These are phyloP conservation scores for Babyrousa celebensis DNA, from an alignment of 2,797 vertebrate genomes.

Conservation along the genomic window DNA sequence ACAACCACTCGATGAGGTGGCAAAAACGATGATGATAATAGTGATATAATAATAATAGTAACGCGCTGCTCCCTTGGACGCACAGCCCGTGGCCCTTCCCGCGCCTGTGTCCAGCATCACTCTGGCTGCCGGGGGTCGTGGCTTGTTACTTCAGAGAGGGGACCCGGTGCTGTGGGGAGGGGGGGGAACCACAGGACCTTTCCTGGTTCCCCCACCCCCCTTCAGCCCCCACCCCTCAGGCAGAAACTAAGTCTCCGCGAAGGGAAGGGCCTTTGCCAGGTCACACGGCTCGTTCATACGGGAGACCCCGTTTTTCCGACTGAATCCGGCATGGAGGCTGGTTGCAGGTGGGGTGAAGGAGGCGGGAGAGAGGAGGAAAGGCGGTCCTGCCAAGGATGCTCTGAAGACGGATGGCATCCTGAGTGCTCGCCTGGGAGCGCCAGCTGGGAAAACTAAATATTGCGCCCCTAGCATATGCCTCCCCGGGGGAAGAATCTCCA, in stretches of 20 bases:
- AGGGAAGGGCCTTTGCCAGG: not conserved
- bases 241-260: not conserved
- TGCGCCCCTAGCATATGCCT: not conserved
- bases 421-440: not conserved
- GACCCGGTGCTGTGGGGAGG: accelerated
- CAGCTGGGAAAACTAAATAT: constrained; percentile 61
- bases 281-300: not conserved
- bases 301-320: not conserved
- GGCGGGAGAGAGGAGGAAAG: not conserved
- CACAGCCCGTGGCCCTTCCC: accelerated
- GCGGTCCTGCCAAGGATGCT: not conserved
- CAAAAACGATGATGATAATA: accelerated
- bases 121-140: not conserved
- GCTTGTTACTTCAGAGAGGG: not conserved
- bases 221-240: not conserved
- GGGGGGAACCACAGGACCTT: accelerated
- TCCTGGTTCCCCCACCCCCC: not conserved
- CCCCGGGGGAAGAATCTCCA: not conserved
- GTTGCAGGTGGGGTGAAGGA: not conserved
- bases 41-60: accelerated
- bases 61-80: accelerated
- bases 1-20: accelerated
- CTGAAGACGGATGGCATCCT: not conserved
- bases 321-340: not conserved
- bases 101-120: not conserved